These are phyloP conservation scores for Smutsia temminckii DNA, from an alignment of 2,797 vertebrate genomes.

Conservation along the genomic window DNA sequence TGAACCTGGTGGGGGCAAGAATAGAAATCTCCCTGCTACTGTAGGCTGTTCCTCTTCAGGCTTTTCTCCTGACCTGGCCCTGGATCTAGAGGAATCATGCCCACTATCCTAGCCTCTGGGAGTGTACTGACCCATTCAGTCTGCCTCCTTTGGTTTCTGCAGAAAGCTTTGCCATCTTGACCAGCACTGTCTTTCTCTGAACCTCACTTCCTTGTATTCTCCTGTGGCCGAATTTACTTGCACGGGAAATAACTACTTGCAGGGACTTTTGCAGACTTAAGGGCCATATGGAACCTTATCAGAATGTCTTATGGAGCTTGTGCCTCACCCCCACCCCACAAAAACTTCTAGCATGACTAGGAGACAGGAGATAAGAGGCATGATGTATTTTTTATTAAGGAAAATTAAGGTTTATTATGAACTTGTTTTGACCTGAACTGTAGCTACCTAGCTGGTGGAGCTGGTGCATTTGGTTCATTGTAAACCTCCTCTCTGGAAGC, in stretches of 20 bases:
- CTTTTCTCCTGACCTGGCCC: neutral
- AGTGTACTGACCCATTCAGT: too few species aligned
- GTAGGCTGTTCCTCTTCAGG: too few species aligned
- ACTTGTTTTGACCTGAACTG: neutral
- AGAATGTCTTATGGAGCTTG: neutral
- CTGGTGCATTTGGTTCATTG: neutral
- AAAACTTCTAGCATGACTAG: neutral
- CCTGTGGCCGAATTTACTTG: neutral
- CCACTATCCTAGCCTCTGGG: rapidly evolving
- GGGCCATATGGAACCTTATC: neutral
- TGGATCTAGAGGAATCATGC: neutral
- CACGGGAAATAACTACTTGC: neutral
- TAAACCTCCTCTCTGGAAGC: neutral
- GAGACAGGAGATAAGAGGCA: neutral
- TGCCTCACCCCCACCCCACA: rapidly evolving
- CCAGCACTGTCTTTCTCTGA: neutral
- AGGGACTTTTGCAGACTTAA: neutral
- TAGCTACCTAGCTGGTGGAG: neutral
- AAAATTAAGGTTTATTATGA: neutral
- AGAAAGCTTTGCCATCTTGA: neutral
- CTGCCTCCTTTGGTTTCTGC: neutral
- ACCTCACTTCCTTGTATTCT: neutral
- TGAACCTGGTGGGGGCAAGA: neutral
- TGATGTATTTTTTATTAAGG: neutral
- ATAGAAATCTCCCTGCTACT: neutral